A percentile compares a stretch with the other conserved stretches of the same genome.
These are phyloP conservation scores for Hedya salicella DNA, from an alignment of 2,888 invertebrate species.

Conservation along the genomic window DNA sequence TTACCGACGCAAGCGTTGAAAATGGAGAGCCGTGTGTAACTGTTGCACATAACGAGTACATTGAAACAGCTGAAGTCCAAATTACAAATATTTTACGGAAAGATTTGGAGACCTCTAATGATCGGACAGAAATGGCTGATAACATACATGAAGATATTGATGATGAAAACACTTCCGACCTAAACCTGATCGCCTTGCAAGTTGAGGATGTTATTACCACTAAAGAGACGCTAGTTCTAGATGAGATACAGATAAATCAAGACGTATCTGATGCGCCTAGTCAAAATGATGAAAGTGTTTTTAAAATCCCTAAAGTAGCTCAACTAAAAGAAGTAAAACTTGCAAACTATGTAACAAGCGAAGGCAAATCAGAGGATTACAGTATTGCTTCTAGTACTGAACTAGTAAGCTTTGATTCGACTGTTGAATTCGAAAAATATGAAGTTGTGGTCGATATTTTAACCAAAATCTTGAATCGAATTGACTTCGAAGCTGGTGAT, in stretches of 20 bases:
- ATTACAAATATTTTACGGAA: background rate
- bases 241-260: background rate
- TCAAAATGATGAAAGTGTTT: conserved; percentile 37
- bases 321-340: conserved; percentile 11
- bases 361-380: conserved; percentile 52
- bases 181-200: background rate
- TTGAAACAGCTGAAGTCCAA: background rate
- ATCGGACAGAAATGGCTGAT: background rate
- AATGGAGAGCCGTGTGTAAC: background rate
- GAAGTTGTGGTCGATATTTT: conserved; percentile 70
- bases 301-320: conserved; percentile 45
- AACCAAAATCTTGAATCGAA: conserved; percentile 58
- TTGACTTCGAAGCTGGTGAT: conserved; percentile 53
- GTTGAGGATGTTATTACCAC: background rate
- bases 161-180: background rate
- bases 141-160: background rate
- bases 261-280: background rate
- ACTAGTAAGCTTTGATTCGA: conserved; percentile 70
- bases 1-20: background rate
- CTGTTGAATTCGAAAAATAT: conserved; percentile 74
- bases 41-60: background rate
- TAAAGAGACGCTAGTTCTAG: background rate
- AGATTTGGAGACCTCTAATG: background rate
- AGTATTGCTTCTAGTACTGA: conserved; percentile 60
- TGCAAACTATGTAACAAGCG: conserved; percentile 33